Base-by-base conservation (phyloP, 2,888 invertebrate genomes). In the Liodrosophila aerea region DNA sequence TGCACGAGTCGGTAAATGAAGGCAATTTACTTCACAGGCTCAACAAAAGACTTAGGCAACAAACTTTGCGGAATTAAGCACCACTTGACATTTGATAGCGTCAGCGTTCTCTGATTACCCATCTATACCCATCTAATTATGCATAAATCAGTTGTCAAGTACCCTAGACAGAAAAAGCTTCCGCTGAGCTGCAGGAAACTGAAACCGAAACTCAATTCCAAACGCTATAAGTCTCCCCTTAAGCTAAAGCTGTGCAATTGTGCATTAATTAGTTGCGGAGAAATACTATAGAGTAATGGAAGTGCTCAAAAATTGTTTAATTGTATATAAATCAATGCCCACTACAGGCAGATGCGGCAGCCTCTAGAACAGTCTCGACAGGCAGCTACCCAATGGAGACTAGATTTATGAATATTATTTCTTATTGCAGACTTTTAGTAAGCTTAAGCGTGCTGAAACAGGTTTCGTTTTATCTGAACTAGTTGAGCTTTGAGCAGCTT, bases 141-240 rank as follows among this genome's bases (percentile, higher is more conserved):
- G 67, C 82, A 82, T 51, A 47, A 46, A 39, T 39, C 58, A 45
- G 45, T 62, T 61, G 16, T 81, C 67, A 65, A 84, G 64, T 81
- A 57, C 53, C n/a, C 58, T 61, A 53, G 36, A 51, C 59, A 62
- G 67, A 65, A 37, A 63, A 64, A 81, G 60, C 85, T 80, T 80
- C 78, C 85, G 78, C 63, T 54, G 63, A 77, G 29, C 59, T 59
- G 73, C 85, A 84, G 78, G 78, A 78, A 78, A 72, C 83, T 61
- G 65, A 65, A 67, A 40, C 54, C 51, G 43, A 46, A 50, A 54
- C 39, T 41, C 27, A 18, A 11, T 12, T 5, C n/a, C 18, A 18
- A 12, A 15, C 29, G 22, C 22, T 22, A 22, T 22, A 22, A 22
- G 22, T 22, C 2, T 5, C 40, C 34, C 43, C 34, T n/a, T n/a